Evolutionary conservation across 2,113 vertebrate species (phyloP).

Genomic region (Malurus cyaneus): DNA sequence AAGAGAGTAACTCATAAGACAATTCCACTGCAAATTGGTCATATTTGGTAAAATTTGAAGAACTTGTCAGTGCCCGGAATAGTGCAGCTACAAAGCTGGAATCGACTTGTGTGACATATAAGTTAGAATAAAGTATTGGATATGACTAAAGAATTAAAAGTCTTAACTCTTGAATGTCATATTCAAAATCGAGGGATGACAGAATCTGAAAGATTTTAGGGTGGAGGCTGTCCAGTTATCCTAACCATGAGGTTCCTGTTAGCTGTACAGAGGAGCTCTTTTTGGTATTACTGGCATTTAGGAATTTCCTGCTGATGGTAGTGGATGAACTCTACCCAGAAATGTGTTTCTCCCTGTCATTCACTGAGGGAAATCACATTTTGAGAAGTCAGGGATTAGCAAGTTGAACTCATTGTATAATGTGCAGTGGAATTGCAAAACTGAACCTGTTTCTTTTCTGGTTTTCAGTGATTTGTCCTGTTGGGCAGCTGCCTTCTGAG

Average conservation of each 20-base stretch:
- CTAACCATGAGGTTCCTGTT: not conserved
- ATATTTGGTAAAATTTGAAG: not conserved
- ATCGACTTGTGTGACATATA: accelerated
- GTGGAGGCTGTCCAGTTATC: not conserved
- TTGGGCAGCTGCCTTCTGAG: not conserved
- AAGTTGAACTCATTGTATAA: not conserved
- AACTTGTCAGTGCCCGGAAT: not conserved
- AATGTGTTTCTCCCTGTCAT: not conserved
- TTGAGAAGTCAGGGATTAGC: not conserved
- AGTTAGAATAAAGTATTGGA: not conserved
- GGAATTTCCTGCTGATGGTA: not conserved
- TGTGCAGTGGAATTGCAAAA: not conserved
- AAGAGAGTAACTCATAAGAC: not conserved
- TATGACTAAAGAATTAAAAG: not conserved
- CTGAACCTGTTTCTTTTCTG: not conserved
- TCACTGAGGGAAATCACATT: not conserved
- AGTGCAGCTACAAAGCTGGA: not conserved
- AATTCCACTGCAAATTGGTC: not conserved
- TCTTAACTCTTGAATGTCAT: not conserved
- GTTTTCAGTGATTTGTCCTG: not conserved
- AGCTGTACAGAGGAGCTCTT: not conserved
- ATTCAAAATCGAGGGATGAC: not conserved
- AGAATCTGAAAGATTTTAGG: not conserved
- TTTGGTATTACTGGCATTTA: not conserved
- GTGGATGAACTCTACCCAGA: not conserved